These are phyloP conservation scores for Emydocephalus ijimae DNA, from an alignment of 2,113 vertebrate species.

Conservation along the genomic window DNA sequence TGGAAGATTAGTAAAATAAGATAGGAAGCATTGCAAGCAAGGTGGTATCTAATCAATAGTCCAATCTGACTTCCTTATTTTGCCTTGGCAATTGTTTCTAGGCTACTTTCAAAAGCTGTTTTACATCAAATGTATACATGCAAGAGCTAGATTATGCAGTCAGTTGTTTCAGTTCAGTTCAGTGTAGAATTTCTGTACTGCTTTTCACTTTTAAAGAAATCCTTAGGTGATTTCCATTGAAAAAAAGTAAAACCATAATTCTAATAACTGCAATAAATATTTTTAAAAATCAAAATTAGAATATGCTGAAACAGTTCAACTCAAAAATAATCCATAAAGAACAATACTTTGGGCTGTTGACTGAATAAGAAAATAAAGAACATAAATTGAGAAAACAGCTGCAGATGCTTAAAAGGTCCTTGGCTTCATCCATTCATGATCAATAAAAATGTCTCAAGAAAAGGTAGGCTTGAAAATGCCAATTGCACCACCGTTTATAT, in stretches of 20 bases:
- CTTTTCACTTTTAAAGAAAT: not conserved
- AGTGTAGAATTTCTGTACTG: not conserved
- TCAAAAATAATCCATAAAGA: not conserved
- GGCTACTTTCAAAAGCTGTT: not conserved
- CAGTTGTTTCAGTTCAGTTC: not conserved
- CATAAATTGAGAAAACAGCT: not conserved
- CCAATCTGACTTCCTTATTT: not conserved
- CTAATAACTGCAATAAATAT: not conserved
- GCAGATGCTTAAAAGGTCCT: not conserved
- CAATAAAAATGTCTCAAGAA: not conserved
- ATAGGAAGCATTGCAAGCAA: not conserved
- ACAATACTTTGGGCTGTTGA: not conserved
- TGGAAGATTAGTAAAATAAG: not conserved
- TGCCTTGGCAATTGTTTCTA: not conserved
- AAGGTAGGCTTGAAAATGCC: not conserved
- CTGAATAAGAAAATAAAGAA: not conserved
- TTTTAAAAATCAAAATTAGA: not conserved
- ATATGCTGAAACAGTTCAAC: not conserved
- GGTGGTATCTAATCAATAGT: not conserved
- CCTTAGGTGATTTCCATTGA: not conserved
- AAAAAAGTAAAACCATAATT: not conserved
- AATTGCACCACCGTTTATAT: too few species aligned
- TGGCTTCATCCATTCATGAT: slow-evolving; percentile 39
- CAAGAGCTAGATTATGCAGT: not conserved
- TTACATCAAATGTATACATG: not conserved